Percentiles rank a stretch among this genome's conserved stretches.
Conservation (phyloP, 1,140 invertebrate genomes). For the Brachystomella parvula region DNA sequence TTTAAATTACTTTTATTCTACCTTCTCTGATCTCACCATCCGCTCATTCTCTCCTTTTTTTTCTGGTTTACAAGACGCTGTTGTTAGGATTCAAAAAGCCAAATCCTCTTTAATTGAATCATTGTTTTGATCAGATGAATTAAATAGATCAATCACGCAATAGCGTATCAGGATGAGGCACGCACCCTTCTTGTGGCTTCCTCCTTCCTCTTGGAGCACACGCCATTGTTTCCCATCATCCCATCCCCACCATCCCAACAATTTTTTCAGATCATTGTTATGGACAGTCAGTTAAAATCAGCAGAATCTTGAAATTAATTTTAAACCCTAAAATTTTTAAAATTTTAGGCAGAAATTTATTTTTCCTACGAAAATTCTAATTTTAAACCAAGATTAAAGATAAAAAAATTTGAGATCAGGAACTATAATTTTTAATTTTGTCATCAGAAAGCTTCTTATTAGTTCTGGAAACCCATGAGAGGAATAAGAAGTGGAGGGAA, state of each 20-base stretch:
- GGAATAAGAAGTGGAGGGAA: background rate
- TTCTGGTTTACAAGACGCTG: background rate
- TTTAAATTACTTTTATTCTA: background rate
- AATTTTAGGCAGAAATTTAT: too few species aligned
- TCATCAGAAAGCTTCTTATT: too few species aligned
- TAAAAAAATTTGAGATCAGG: background rate
- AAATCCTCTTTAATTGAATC: background rate
- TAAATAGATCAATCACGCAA: background rate
- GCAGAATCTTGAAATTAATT: too few species aligned
- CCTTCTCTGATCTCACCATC: constrained; percentile 3
- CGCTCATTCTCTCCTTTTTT: background rate
- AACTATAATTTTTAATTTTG: background rate
- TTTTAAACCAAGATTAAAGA: background rate
- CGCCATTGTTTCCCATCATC: background rate
- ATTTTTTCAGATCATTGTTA: too few species aligned
- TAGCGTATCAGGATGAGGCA: background rate
- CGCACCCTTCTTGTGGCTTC: background rate
- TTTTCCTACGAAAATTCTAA: too few species aligned
- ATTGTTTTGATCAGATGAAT: background rate
- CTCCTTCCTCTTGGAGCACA: background rate
- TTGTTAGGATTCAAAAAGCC: background rate
- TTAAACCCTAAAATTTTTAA: too few species aligned
- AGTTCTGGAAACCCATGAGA: background rate
- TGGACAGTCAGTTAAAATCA: too few species aligned
- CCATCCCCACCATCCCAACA: too few species aligned